These are phyloP conservation scores for Poeciliopsis retropinna DNA, from an alignment of 2,113 vertebrate genomes.

Conservation along the genomic window DNA sequence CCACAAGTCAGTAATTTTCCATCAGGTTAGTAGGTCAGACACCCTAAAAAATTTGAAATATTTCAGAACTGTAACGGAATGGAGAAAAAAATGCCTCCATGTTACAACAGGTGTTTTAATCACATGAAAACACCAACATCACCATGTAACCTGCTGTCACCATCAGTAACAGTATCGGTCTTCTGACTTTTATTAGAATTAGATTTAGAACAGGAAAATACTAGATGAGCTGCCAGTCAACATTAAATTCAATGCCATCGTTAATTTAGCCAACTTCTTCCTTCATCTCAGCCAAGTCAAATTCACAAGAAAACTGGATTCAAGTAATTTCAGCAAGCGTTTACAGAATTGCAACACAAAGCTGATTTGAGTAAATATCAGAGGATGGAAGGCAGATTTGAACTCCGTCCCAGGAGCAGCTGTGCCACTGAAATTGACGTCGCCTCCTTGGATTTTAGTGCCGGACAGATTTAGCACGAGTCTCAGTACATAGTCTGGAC, in stretches of 20 bases:
- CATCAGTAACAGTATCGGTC: conserved; percentile 48
- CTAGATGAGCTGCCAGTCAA: conserved; percentile 51
- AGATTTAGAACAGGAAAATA: conserved; percentile 59
- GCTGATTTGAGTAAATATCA: background rate
- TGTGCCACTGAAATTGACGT: conserved; percentile 56
- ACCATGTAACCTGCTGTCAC: conserved; percentile 10
- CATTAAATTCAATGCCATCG: conserved; percentile 41
- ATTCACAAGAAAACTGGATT: background rate
- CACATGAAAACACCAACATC: background rate
- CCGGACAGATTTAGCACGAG: conserved; percentile 71
- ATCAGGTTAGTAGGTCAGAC: background rate
- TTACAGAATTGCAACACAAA: background rate
- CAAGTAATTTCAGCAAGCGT: background rate
- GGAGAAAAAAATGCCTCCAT: background rate
- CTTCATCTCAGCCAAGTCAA: background rate
- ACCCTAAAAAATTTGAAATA: background rate
- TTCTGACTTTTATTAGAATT: conserved; percentile 62
- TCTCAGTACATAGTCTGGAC: conserved; percentile 54
- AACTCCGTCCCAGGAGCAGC: conserved; percentile 49
- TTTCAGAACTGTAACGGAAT: background rate
- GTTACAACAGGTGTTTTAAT: conserved; percentile 3
- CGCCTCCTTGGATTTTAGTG: conserved; percentile 69
- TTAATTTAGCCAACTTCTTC: conserved; percentile 7
- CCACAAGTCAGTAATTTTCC: background rate
- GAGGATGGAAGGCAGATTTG: conserved; percentile 29